Evolutionary conservation across 2,113 vertebrate genomes (phyloP).

Genomic region (Pyxicephalus adspersus): DNA sequence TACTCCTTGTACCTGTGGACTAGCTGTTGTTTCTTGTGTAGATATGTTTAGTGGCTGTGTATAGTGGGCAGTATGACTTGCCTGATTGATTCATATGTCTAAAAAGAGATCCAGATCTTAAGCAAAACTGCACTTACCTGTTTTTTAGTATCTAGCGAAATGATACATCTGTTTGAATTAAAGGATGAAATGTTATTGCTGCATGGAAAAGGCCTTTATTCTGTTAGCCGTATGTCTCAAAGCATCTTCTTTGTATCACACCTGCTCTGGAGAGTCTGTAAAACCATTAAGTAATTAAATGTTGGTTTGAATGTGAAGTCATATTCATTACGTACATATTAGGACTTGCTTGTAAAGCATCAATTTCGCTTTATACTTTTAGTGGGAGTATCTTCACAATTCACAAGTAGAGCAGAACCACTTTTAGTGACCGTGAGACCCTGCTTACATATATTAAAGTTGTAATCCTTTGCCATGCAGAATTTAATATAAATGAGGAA

Average conservation of each 20-base stretch:
- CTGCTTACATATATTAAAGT: too few species aligned
- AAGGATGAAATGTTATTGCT: constrained; percentile 10
- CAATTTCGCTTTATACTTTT: neutral
- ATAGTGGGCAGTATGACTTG: constrained; percentile 37
- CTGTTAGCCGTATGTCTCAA: constrained; percentile 14
- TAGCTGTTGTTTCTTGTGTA: constrained; percentile 59
- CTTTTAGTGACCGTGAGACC: too few species aligned
- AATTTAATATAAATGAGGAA: too few species aligned
- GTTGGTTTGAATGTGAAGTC: neutral
- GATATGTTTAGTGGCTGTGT: constrained; percentile 63
- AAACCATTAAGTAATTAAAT: neutral
- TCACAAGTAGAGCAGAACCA: too few species aligned
- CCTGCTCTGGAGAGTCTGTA: neutral
- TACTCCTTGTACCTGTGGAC: constrained; percentile 60
- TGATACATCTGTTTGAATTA: constrained; percentile 12
- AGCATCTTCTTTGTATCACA: neutral
- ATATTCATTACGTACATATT: neutral
- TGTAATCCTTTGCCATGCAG: too few species aligned
- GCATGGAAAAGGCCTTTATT: constrained; percentile 11
- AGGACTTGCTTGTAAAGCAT: neutral
- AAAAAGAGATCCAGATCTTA: constrained; percentile 19
- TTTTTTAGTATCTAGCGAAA: constrained; percentile 27
- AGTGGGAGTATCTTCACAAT: neutral
- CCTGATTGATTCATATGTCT: constrained; percentile 21
- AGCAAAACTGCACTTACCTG: constrained; percentile 47